phyloP scores from a whole-genome alignment of 2,888 invertebrate genomes.

The Philopedon plagiatum region DNA sequence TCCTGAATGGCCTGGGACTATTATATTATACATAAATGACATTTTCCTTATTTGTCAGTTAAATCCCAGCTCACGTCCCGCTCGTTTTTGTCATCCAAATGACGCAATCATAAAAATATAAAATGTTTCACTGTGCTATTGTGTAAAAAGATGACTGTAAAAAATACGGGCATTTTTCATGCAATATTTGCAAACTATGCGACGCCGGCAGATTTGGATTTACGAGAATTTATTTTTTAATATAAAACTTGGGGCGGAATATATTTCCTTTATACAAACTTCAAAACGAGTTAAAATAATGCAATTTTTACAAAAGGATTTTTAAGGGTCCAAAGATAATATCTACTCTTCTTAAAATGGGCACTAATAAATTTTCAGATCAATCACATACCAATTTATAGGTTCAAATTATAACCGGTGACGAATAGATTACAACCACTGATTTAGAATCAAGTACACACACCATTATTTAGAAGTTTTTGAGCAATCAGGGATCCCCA shows the following conservation, averaged over 20 bases:
- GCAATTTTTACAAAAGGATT: not conserved
- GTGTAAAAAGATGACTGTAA: constrained; percentile 22
- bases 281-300: not conserved
- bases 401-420: too few relatives aligned
- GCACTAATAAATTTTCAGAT: too few relatives aligned
- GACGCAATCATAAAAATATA: constrained; percentile 47
- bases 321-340: too few relatives aligned
- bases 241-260: constrained; percentile 22
- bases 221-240: constrained; percentile 19
- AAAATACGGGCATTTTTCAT: constrained; percentile 23
- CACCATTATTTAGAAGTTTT: too few relatives aligned
- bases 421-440: too few relatives aligned
- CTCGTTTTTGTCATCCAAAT: constrained; percentile 43
- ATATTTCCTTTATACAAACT: not conserved
- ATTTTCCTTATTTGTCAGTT: constrained; percentile 26
- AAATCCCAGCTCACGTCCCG: constrained; percentile 37
- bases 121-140: constrained; percentile 27
- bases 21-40: not conserved
- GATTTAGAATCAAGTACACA: too few relatives aligned
- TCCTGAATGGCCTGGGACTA: not conserved
- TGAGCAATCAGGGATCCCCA: too few relatives aligned
- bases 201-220: constrained; percentile 6
- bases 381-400: too few relatives aligned
- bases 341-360: too few relatives aligned
- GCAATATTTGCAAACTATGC: constrained; percentile 19